Percentiles rank a stretch among this genome's conserved stretches.
Evolutionary conservation across 2,797 vertebrate genomes (phyloP).

Genomic region (Argyrosomus regius): DNA sequence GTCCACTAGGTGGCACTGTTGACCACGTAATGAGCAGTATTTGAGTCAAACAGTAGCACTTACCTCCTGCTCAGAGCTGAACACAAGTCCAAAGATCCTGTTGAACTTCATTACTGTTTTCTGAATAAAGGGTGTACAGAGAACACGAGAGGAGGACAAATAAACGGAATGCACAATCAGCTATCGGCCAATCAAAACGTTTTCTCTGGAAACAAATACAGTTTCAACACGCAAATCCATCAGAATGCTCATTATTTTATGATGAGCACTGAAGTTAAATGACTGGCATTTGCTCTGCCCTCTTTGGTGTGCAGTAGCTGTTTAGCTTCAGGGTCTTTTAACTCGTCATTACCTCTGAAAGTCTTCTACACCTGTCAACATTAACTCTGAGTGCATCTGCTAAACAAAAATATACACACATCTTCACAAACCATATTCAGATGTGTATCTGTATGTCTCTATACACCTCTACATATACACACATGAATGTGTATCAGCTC

Average conservation of each 20-base stretch:
- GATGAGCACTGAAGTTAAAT: not conserved
- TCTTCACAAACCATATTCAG: not conserved
- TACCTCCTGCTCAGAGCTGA: not conserved
- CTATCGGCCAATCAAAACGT: not conserved
- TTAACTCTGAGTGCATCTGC: not conserved
- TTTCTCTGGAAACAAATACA: not conserved
- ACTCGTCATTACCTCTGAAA: not conserved
- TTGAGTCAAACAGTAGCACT: not conserved
- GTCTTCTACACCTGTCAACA: not conserved
- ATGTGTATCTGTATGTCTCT: not conserved
- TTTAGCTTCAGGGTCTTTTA: not conserved
- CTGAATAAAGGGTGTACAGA: not conserved
- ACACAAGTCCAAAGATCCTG: not conserved
- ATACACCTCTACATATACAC: not conserved
- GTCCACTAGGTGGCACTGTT: constrained; percentile 68
- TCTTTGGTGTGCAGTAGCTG: not conserved
- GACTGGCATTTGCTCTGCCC: not conserved
- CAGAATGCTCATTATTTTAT: not conserved
- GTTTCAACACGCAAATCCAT: not conserved
- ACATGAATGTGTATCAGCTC: not conserved
- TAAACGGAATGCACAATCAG: no score
- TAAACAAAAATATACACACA: constrained; percentile 3
- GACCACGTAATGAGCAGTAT: constrained; percentile 37
- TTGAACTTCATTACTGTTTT: not conserved
- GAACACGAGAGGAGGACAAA: not conserved